These are phyloP conservation scores for Belgica antarctica DNA, from an alignment of 2,888 invertebrate genomes.

Conservation along the genomic window DNA sequence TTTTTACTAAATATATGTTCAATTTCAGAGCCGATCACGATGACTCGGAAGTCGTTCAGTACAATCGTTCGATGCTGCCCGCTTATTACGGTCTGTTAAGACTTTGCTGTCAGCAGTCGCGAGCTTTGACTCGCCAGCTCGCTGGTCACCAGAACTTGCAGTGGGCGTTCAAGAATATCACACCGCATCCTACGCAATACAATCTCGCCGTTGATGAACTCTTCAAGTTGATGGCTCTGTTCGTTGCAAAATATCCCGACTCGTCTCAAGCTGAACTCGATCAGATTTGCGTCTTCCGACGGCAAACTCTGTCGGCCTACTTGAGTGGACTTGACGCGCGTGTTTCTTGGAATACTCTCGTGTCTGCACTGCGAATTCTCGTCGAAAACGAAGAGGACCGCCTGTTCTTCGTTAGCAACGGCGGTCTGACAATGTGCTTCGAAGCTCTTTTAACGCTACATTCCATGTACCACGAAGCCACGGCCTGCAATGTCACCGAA, in stretches of 20 bases:
- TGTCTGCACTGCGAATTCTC: conserved; percentile 82
- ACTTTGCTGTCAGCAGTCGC: conserved; percentile 86
- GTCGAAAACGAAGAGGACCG: conserved; percentile 88
- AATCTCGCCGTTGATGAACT: conserved; percentile 87
- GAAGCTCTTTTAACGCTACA: conserved; percentile 87
- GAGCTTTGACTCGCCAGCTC: conserved; percentile 78
- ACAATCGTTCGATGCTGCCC: conserved; percentile 90
- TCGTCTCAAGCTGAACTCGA: conserved; percentile 71
- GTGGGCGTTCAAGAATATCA: conserved; percentile 96
- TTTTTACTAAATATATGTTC: conserved; percentile 25
- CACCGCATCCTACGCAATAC: conserved; percentile 93
- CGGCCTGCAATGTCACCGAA: conserved; percentile 79
- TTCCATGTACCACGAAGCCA: conserved; percentile 91
- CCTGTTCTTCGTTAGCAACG: conserved; percentile 84
- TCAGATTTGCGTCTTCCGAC: conserved; percentile 81
- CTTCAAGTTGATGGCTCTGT: conserved; percentile 83
- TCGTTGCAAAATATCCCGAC: conserved; percentile 81
- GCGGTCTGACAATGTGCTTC: conserved; percentile 68
- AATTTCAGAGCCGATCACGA: conserved; percentile 84
- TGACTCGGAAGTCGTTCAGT: conserved; percentile 91
- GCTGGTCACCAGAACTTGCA: conserved; percentile 93
- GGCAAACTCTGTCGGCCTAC: conserved; percentile 84
- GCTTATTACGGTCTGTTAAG: conserved; percentile 87
- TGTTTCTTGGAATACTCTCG: conserved; percentile 91
- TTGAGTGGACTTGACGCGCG: conserved; percentile 84